phyloP scores from a whole-genome alignment of 2,888 invertebrate species.

The Chymomyza amoena region DNA sequence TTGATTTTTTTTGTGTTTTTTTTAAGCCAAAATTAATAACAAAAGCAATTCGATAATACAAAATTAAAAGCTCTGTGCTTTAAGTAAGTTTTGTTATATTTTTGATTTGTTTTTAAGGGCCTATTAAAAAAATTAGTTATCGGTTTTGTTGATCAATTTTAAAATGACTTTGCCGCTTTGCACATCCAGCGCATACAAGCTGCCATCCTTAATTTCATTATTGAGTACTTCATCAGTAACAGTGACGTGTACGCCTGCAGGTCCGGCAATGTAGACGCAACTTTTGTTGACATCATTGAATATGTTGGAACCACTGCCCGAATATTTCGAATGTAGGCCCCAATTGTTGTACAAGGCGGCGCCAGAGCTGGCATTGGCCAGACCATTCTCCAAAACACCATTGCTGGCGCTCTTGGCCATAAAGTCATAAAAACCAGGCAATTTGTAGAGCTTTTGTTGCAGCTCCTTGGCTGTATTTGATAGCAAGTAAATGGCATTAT shows the following conservation, averaged over 20 bases:
- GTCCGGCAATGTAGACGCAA: conserved; percentile 88
- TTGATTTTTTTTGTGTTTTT: not conserved
- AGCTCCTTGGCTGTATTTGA: conserved; percentile 84
- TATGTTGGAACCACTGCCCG: conserved; percentile 78
- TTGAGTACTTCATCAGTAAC: conserved; percentile 91
- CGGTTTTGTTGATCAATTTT: conserved; percentile 78
- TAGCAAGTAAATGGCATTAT: conserved; percentile 90
- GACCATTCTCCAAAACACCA: conserved; percentile 59
- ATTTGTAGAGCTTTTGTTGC: conserved; percentile 82
- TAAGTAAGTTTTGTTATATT: not conserved
- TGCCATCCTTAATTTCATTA: conserved; percentile 88
- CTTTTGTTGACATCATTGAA: conserved; percentile 80
- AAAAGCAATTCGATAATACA: not conserved
- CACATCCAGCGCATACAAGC: conserved; percentile 84
- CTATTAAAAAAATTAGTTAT: conserved; percentile 52
- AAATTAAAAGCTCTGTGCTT: not conserved
- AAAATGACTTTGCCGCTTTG: conserved; percentile 80
- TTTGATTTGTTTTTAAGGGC: not conserved
- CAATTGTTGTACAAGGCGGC: conserved; percentile 59
- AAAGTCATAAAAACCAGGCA: conserved; percentile 80
- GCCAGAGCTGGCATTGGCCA: conserved; percentile 28
- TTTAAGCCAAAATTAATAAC: not conserved
- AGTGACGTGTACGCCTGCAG: conserved; percentile 89
- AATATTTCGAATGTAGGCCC: conserved; percentile 78
- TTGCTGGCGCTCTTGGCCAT: conserved; percentile 70